Base-by-base conservation (phyloP, 2,888 invertebrate genomes). In the Neelides folsomi region DNA sequence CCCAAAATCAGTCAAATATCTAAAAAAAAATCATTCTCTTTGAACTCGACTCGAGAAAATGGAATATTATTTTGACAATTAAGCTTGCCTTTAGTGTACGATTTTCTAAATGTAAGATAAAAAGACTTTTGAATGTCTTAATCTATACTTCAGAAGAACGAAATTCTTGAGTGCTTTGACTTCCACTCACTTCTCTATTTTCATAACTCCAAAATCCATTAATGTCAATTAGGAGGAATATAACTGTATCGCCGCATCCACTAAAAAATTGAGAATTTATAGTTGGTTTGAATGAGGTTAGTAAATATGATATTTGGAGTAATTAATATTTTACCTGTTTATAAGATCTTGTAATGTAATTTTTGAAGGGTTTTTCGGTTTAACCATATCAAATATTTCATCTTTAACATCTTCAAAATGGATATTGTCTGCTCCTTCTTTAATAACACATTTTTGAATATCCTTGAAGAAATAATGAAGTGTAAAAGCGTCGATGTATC, bases 151-250 rank as follows among this genome's bases (percentile, higher is more conserved):
- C 27, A 27, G 27, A 27, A 7, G 27, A 27, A 27, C 27, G 27
- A 7, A 27, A 27, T 27, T 27, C 27, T 27, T 27, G 27, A 3
- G 27, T 5, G 27, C 7, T 27, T 27, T 27, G 27, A 5, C 27
- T 7, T 27, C 27, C 27, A 7, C 27, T 27, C 27, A 27, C 27
- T 27, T 94, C 94, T 61, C 94, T 76, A 71, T 92, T 90, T 75
- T 95, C 95, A 68, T 95, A 92, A 0, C 86, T 86, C 89, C 89
- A 92, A 76, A 95, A 95, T 47, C 93, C 90, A 71, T 94, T 89
- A 66, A 93, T 80, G 72, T 97, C 95, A 62, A 92, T 83, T 53
- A 97, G 75, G 69, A 97, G 92, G 66, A 88, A 90, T 38, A 93
- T 81, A 54, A 94, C 86, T 0, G 89, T 92, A 66, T 90, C 92